phyloP scores from a whole-genome alignment of 2,797 vertebrate species.

The Smutsia gigantea region DNA sequence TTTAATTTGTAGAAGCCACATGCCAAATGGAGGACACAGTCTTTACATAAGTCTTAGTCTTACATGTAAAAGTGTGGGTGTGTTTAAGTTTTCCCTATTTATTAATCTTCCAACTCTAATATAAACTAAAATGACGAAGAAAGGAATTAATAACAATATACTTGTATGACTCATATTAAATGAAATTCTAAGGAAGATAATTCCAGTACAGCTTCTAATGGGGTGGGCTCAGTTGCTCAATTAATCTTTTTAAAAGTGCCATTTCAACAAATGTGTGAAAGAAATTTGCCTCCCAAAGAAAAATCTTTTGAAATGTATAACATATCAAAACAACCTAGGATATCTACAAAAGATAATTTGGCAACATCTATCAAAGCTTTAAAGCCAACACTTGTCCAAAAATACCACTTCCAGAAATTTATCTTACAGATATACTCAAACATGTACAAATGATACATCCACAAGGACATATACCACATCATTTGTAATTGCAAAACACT shows the following conservation, averaged over 20 bases:
- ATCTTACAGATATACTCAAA: neutral
- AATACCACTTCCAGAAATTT: neutral
- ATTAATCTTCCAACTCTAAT: neutral
- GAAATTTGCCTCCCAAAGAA: neutral
- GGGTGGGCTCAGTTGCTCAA: neutral
- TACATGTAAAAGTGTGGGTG: neutral
- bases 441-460: neutral
- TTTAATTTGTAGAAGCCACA: neutral
- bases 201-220: neutral
- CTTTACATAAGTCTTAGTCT: neutral
- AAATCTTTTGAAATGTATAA: neutral
- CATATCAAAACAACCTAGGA: neutral
- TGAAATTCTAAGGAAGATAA: neutral
- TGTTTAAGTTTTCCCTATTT: neutral
- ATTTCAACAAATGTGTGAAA: neutral
- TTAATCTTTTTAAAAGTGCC: neutral
- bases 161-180: neutral
- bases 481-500: neutral
- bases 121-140: conserved; percentile 7
- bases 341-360: conserved; percentile 3
- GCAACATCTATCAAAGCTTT: conserved; percentile 8
- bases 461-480: neutral
- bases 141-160: neutral
- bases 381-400: neutral
- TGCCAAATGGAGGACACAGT: neutral